Conservation (phyloP, 1,140 invertebrate species). For the Scaptomyza hsui region DNA sequence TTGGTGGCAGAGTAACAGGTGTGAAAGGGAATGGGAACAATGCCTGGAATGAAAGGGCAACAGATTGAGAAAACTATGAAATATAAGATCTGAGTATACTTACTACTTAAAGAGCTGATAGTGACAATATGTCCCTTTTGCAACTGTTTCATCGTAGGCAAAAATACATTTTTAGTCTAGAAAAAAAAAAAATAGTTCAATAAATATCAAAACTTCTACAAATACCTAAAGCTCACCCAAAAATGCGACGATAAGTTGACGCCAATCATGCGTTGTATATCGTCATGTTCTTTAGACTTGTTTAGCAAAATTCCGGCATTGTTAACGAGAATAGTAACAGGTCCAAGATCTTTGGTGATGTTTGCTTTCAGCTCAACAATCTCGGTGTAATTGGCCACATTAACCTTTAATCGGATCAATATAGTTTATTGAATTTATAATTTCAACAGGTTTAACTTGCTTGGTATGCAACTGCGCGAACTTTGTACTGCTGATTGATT, state of each 20-base stretch:
- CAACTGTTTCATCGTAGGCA: conserved; percentile 93
- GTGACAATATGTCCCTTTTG: conserved; percentile 93
- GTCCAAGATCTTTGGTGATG: conserved; percentile 53
- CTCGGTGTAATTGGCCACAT: conserved; percentile 47
- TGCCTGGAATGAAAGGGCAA: conserved; percentile 9
- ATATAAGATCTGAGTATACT: not conserved
- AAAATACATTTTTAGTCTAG: conserved; percentile 87
- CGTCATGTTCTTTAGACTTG: conserved; percentile 24
- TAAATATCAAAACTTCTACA: not conserved
- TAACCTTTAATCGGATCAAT: conserved; percentile 16
- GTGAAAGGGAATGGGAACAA: conserved; percentile 43
- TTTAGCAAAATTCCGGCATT: conserved; percentile 65
- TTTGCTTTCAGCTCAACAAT: conserved; percentile 32
- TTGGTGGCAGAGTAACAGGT: conserved; percentile 88
- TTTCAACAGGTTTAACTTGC: conserved; percentile 15
- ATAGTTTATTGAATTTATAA: not conserved
- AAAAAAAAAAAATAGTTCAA: conserved; percentile 20
- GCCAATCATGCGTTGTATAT: conserved; percentile 62
- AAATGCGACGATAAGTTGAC: conserved; percentile 64
- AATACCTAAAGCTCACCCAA: conserved; percentile 44
- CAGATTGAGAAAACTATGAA: too few relatives aligned
- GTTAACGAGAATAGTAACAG: conserved; percentile 66
- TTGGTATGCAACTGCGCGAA: conserved; percentile 54
- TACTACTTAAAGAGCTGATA: conserved; percentile 91
- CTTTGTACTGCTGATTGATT: conserved; percentile 28